These are phyloP conservation scores for Octopus bimaculoides DNA, from an alignment of 1,140 invertebrate species.

Conservation along the genomic window DNA sequence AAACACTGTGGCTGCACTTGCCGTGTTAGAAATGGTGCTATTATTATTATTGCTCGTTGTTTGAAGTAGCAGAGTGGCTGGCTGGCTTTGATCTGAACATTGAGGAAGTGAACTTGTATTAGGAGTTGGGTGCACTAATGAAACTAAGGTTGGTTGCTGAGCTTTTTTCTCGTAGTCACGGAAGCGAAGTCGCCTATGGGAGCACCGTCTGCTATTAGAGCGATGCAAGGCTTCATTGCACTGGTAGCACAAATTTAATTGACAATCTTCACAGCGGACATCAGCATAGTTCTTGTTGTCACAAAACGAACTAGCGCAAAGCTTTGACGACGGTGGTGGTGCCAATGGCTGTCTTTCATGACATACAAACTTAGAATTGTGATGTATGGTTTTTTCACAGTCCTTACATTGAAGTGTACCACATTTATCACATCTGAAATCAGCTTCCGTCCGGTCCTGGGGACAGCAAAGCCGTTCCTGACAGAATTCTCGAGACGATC, in stretches of 20 bases:
- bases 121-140: slow-evolving; percentile 12
- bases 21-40: not conserved
- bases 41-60: not conserved
- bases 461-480: slow-evolving; percentile 49
- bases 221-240: slow-evolving; percentile 51
- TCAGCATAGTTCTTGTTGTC: slow-evolving; percentile 53
- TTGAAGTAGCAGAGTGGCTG: not conserved
- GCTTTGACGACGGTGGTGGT: slow-evolving; percentile 32
- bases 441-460: slow-evolving; percentile 43
- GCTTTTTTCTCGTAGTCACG: slow-evolving; percentile 22
- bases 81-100: not conserved
- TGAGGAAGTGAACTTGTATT: not conserved
- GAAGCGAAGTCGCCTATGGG: not conserved
- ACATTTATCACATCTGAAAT: slow-evolving; percentile 51
- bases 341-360: slow-evolving; percentile 46
- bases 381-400: slow-evolving; percentile 54
- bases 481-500: slow-evolving; percentile 40
- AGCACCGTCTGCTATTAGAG: not conserved
- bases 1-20: not conserved
- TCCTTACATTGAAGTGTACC: slow-evolving; percentile 51
- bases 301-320: slow-evolving; percentile 47
- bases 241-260: slow-evolving; percentile 49
- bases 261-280: slow-evolving; percentile 50
- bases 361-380: slow-evolving; percentile 45
- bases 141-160: slow-evolving; percentile 13